phyloP scores from a whole-genome alignment of 2,797 vertebrate species.

The Pseudochromis fuscus region DNA sequence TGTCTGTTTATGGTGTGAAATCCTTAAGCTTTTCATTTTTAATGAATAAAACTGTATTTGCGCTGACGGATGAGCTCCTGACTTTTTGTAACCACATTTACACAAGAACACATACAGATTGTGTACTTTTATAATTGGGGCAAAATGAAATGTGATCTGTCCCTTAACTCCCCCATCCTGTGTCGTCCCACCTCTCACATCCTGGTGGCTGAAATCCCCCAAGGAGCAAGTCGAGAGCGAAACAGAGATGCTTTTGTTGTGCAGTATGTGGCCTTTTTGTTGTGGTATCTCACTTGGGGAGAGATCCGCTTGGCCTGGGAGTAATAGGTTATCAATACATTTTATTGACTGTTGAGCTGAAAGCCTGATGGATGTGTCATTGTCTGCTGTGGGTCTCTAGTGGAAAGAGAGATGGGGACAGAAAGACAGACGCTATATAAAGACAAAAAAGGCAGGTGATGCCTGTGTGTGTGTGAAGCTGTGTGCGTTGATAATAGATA shows the following conservation, averaged over 20 bases:
- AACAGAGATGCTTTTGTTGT: conserved; percentile 55
- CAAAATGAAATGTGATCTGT: conserved; percentile 28
- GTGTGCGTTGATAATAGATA: conserved; percentile 48
- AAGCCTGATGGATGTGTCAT: conserved; percentile 49
- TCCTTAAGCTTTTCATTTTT: conserved; percentile 79
- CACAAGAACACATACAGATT: conserved; percentile 20
- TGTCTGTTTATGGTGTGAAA: conserved; percentile 62
- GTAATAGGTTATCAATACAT: conserved; percentile 62
- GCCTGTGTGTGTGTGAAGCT: conserved; percentile 20
- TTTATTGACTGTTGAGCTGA: conserved; percentile 60
- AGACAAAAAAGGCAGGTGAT: conserved; percentile 48
- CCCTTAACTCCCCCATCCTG: conserved; percentile 17
- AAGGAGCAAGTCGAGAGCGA: conserved; percentile 30
- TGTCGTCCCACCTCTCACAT: conserved; percentile 6
- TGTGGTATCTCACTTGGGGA: conserved; percentile 37
- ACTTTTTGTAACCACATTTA: conserved; percentile 63
- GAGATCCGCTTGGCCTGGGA: conserved; percentile 40
- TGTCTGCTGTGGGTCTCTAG: conserved; percentile 39
- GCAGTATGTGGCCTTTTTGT: conserved; percentile 35
- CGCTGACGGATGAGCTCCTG: conserved; percentile 51
- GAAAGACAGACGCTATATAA: too few relatives aligned
- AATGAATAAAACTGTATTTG: conserved; percentile 83
- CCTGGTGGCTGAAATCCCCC: conserved; percentile 35
- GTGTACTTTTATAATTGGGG: conserved; percentile 4
- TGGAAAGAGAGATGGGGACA: conserved; percentile 26